Evolutionary conservation across 2,113 vertebrate genomes (phyloP).

Genomic region (Thymallus thymallus): DNA sequence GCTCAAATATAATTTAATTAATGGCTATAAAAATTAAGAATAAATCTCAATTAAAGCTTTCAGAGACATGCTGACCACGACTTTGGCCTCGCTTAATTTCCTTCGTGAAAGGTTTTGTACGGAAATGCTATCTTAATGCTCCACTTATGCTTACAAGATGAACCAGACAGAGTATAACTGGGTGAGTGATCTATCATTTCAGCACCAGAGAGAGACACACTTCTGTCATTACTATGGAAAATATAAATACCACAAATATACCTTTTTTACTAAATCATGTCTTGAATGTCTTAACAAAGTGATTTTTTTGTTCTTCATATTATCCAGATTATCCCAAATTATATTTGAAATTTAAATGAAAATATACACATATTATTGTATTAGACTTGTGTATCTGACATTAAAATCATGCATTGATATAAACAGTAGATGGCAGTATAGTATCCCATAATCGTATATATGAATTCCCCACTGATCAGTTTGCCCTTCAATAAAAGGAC

Average conservation of each 20-base stretch:
- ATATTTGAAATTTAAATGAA: neutral
- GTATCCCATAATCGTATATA: slow-evolving; percentile 64
- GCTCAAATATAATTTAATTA: slow-evolving; percentile 67
- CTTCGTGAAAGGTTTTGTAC: slow-evolving; percentile 64
- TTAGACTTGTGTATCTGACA: neutral
- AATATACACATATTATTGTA: no score
- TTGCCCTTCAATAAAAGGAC: slow-evolving; percentile 39
- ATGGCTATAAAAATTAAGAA: slow-evolving; percentile 65
- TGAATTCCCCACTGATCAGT: slow-evolving; percentile 36
- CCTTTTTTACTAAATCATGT: no score
- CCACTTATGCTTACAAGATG: slow-evolving; percentile 26
- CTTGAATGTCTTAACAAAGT: no score
- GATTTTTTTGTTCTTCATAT: neutral
- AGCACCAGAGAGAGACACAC: no score
- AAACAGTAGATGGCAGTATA: slow-evolving; percentile 90
- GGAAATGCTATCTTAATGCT: slow-evolving; percentile 62
- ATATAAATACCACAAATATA: no score
- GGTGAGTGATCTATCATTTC: slow-evolving; percentile 4
- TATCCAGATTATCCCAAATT: neutral
- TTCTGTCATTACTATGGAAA: no score
- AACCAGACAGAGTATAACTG: slow-evolving; percentile 24
- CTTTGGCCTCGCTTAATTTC: slow-evolving; percentile 53
- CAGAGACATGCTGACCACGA: slow-evolving; percentile 50
- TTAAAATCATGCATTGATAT: slow-evolving; percentile 27
- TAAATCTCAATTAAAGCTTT: slow-evolving; percentile 57